A percentile compares a stretch with the other conserved stretches of the same genome.
Conservation (phyloP, 2,113 vertebrate genomes). For the Lepus americanus region DNA sequence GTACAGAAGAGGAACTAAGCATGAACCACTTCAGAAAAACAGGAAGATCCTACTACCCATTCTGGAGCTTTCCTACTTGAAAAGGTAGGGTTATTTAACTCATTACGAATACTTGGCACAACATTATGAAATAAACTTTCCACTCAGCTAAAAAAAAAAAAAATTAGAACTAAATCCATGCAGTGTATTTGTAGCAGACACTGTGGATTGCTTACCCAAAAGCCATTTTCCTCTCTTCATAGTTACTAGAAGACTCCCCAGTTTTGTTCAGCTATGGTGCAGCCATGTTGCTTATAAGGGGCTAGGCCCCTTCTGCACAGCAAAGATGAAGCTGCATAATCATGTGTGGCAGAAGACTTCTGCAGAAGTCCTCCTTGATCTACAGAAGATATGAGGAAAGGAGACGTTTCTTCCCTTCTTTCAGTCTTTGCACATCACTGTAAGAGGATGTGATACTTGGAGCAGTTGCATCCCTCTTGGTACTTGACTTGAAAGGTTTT, state of each 20-base stretch:
- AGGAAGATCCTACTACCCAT: neutral
- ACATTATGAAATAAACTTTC: neutral
- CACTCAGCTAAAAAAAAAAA: neutral
- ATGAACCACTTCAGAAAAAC: neutral
- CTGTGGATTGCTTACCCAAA: neutral
- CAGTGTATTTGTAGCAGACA: neutral
- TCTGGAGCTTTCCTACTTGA: constrained; percentile 8
- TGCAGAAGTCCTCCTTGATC: neutral
- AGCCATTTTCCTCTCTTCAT: neutral
- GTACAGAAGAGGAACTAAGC: neutral
- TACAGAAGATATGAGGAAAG: constrained; percentile 3
- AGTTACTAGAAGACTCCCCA: neutral
- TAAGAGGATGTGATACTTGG: neutral
- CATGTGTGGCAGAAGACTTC: neutral
- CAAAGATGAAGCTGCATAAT: neutral
- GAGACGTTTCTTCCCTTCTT: neutral
- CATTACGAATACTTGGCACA: neutral
- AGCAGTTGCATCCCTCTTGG: neutral
- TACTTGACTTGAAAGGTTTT: neutral
- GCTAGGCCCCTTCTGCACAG: neutral
- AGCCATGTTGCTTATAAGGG: neutral
- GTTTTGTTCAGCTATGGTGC: neutral
- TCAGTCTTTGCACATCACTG: neutral
- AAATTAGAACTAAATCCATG: neutral
- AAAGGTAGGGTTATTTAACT: neutral